phyloP scores from a whole-genome alignment of 2,888 invertebrate species.

The Nyleta sp. region DNA sequence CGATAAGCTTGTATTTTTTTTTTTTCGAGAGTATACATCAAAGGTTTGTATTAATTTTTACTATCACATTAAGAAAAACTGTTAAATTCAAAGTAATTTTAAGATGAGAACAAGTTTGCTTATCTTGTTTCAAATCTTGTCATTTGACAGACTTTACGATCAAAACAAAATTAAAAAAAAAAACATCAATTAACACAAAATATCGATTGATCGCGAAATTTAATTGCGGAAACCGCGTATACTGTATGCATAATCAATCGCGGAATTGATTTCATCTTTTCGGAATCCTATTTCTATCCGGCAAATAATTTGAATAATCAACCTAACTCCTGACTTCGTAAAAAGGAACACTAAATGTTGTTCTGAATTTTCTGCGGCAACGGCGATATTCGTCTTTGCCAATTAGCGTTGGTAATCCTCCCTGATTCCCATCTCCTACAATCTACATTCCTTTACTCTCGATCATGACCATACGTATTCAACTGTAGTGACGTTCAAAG shows the following conservation, averaged over 20 bases:
- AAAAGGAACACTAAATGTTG: constrained; percentile 46
- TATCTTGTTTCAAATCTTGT: no score
- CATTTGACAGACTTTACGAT: no score
- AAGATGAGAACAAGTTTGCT: no score
- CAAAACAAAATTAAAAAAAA: no score
- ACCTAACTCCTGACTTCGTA: constrained; percentile 61
- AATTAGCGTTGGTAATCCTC: constrained; percentile 78
- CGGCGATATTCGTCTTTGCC: constrained; percentile 69
- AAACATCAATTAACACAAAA: no score
- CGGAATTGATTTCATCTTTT: constrained; percentile 47
- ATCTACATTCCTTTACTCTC: constrained; percentile 77
- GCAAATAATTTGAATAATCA: constrained; percentile 62
- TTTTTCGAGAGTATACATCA: no score
- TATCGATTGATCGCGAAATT: no score
- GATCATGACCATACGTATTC: constrained; percentile 61
- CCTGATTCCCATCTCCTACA: constrained; percentile 76
- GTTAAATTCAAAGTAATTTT: no score
- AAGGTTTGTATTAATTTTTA: no score
- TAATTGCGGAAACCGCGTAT: constrained; percentile 20
- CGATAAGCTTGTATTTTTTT: no score
- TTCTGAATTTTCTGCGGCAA: constrained; percentile 35
- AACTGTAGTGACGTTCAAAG: constrained; percentile 52
- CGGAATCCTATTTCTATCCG: constrained; percentile 41
- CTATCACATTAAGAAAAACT: no score
- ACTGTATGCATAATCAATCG: constrained; percentile 61